Base-by-base conservation (phyloP, 2,888 invertebrate species). In the Caenorhabditis sp. region DNA sequence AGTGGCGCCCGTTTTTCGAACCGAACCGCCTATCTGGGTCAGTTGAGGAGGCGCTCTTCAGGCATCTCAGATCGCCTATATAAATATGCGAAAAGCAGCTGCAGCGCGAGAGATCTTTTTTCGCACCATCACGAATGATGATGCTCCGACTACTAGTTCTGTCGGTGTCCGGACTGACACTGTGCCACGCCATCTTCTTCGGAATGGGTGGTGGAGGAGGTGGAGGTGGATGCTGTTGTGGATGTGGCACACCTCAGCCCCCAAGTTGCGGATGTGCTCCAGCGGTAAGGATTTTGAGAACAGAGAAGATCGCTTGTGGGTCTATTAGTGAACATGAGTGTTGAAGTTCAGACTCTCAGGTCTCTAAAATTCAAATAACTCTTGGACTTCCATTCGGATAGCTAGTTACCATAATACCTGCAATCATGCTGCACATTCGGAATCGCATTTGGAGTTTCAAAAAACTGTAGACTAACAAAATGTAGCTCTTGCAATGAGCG, bases 241-340 rank as follows among this genome's bases (percentile, higher is more conserved):
- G 88, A 44, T 86, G 88, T 61, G 85, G 85, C 16, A 85, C 84
- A 68, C 87, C 86, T 4, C 86, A 85, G 70, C 86, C 87, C 14
- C 64, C 86, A 41, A 82, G 80, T 70, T 86, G 87, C 69, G 86
- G 86, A 54, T 88, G 87, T 72, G 81, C 76, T 66, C 82, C 82
- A 44, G 76, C 77, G 24, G 79, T 80, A 26, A 77, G 77, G 12
- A 14, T 64, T 51, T 6, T 38, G 38, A 44, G 12, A 31, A 8
- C 12, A 24, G 14, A 0, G 38, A 38, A 10, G 12, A 38, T 38
- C 38, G n/a, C n/a, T n/a, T n/a, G n/a, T n/a, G n/a, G n/a, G n/a
- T n/a, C n/a, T n/a, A n/a, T n/a, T n/a, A n/a, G n/a, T n/a, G n/a
- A n/a, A n/a, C n/a, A n/a, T n/a, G n/a, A n/a, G n/a, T n/a, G n/a